These are phyloP conservation scores for Pentalonia nigronervosa DNA, from an alignment of 1,140 invertebrate genomes.

Conservation along the genomic window DNA sequence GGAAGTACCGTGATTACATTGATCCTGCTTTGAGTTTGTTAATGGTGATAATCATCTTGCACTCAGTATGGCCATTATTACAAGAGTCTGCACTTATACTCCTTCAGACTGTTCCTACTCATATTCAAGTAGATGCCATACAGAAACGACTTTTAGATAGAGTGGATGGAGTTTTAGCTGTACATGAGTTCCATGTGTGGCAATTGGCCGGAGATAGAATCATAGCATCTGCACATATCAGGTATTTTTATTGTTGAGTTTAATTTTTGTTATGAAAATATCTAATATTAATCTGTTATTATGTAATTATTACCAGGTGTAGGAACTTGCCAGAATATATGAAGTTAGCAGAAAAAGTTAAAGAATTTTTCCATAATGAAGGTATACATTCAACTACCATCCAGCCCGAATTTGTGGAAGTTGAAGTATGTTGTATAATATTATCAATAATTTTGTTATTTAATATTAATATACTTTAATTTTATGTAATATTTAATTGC, in stretches of 20 bases:
- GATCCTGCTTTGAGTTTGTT: constrained; percentile 91
- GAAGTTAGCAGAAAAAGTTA: constrained; percentile 92
- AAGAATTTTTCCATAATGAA: constrained; percentile 94
- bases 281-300: neutral
- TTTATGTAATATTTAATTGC: constrained; percentile 46
- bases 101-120: constrained; percentile 90
- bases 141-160: constrained; percentile 83
- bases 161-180: constrained; percentile 88
- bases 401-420: constrained; percentile 90
- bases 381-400: constrained; percentile 92
- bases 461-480: neutral
- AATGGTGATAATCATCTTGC: constrained; percentile 80
- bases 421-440: constrained; percentile 63
- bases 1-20: constrained; percentile 84
- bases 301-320: constrained; percentile 69
- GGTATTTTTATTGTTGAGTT: constrained; percentile 65
- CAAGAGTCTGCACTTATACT: constrained; percentile 88
- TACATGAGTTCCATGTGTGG: constrained; percentile 96
- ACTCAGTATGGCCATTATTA: constrained; percentile 85
- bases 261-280: neutral
- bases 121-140: constrained; percentile 90
- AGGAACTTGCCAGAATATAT: constrained; percentile 88
- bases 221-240: constrained; percentile 91
- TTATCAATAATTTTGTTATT: neutral
- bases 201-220: constrained; percentile 90